A percentile compares a stretch with the other conserved stretches of the same genome.
phyloP scores from a whole-genome alignment of 2,113 vertebrate species.

The Progne subis region DNA sequence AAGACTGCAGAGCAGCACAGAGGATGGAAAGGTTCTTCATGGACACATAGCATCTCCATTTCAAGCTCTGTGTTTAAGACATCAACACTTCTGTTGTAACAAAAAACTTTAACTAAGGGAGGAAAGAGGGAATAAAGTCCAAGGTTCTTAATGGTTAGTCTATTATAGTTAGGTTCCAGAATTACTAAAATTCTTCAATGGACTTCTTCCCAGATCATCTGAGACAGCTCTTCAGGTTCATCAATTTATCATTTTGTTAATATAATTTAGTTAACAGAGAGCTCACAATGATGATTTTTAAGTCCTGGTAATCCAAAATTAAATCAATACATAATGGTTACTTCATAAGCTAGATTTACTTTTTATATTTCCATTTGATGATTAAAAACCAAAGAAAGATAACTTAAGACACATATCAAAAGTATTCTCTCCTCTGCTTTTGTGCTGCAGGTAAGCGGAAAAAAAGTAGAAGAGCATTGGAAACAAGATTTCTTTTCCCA shows the following conservation, averaged over 20 bases:
- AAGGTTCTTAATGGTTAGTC: not conserved
- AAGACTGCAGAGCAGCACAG: not conserved
- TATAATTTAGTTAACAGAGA: accelerated
- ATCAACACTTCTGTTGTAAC: not conserved
- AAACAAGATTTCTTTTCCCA: not conserved
- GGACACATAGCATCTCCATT: not conserved
- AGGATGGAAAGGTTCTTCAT: not conserved
- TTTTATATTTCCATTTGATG: not conserved
- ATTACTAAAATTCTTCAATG: not conserved
- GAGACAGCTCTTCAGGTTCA: not conserved
- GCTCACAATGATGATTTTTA: not conserved
- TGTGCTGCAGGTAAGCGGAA: not conserved
- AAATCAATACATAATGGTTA: not conserved
- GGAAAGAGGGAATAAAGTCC: not conserved
- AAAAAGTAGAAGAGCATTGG: not conserved
- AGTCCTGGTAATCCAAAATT: not conserved
- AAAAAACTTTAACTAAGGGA: not conserved
- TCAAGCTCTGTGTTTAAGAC: not conserved
- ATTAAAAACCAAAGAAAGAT: not conserved
- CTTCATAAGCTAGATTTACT: not conserved
- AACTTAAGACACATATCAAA: not conserved
- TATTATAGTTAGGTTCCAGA: not conserved
- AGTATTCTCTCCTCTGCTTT: not conserved
- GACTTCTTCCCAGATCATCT: not conserved
- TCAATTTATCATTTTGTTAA: not conserved